phyloP scores from a whole-genome alignment of 2,888 invertebrate species.

The Rhopalosiphum nymphaeae region DNA sequence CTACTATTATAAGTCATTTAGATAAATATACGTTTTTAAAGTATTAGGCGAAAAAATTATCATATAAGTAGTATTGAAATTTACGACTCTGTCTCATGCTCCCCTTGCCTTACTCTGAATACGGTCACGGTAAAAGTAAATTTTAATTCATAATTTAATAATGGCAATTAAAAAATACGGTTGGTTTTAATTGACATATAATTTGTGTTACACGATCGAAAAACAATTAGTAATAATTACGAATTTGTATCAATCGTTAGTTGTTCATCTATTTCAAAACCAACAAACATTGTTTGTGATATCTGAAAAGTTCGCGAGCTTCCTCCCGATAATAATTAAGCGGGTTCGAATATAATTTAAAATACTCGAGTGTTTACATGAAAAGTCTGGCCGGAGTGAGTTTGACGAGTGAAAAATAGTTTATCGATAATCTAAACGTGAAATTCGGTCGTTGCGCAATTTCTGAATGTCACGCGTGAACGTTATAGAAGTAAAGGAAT shows the following conservation, averaged over 20 bases:
- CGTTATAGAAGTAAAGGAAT: not conserved
- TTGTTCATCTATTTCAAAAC: not conserved
- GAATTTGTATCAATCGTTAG: not conserved
- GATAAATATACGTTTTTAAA: too few relatives aligned
- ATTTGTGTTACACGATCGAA: not conserved
- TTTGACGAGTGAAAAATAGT: not conserved
- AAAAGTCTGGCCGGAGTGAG: not conserved
- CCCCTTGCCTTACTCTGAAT: too few relatives aligned
- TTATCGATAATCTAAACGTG: not conserved
- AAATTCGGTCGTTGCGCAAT: not conserved
- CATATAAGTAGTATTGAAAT: too few relatives aligned
- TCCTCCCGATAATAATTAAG: not conserved
- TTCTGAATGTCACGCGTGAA: not conserved
- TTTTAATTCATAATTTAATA: not conserved
- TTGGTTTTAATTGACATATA: not conserved
- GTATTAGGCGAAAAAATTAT: too few relatives aligned
- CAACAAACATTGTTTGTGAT: not conserved
- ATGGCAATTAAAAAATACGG: not conserved
- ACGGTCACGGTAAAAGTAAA: not conserved
- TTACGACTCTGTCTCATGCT: too few relatives aligned
- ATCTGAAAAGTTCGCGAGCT: not conserved
- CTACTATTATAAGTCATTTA: too few relatives aligned
- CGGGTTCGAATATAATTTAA: not conserved
- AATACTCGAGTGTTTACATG: not conserved
- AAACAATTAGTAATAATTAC: not conserved